Evolutionary conservation across 2,888 invertebrate genomes (phyloP).

Genomic region (Pyrrhosoma nymphula): DNA sequence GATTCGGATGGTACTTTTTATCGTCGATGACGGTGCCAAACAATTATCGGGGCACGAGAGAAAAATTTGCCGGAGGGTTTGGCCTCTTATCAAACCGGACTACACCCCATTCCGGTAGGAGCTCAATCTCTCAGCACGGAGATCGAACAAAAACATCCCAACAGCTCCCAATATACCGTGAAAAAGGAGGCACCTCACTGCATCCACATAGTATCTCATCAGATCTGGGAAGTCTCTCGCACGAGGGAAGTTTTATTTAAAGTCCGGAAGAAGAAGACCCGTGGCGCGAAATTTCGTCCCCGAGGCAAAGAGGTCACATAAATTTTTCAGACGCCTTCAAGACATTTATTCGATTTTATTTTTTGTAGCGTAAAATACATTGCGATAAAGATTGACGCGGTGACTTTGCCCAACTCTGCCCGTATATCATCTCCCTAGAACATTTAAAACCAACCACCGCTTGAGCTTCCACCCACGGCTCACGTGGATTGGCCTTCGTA

Average conservation of each 20-base stretch:
- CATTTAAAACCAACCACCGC: not conserved
- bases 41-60: too few species aligned
- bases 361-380: not conserved
- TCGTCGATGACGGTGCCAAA: too few species aligned
- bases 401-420: not conserved
- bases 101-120: not conserved
- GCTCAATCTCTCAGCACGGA: not conserved
- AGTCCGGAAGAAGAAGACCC: not conserved
- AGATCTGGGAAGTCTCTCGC: not conserved
- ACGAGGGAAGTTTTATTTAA: not conserved
- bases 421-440: not conserved
- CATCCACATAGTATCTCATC: not conserved
- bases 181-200: not conserved
- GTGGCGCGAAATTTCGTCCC: not conserved
- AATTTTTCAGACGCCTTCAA: not conserved
- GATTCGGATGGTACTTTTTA: too few species aligned
- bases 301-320: not conserved
- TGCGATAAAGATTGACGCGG: not conserved
- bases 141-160: not conserved
- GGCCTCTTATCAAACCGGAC: not conserved
- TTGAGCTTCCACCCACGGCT: not conserved
- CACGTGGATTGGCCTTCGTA: not conserved
- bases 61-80: too few species aligned
- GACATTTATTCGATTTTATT: not conserved
- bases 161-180: not conserved